Conservation (phyloP, 1,140 invertebrate species). For the Sinonovacula constricta region DNA sequence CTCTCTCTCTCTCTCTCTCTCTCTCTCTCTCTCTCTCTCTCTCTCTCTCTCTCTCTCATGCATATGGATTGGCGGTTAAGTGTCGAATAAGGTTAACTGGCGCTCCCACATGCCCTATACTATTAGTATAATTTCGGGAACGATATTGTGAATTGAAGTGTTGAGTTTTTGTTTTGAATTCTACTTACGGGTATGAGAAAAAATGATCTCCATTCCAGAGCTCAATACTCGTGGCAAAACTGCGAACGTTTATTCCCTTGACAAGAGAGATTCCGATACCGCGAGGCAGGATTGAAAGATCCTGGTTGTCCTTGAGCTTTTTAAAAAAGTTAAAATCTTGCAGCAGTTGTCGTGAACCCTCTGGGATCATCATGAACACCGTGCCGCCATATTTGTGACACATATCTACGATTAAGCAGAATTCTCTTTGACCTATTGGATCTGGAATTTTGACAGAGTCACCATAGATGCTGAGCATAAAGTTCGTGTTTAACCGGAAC, state of each 20-base stretch:
- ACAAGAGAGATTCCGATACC: slow-evolving; percentile 24
- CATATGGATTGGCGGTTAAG: no score
- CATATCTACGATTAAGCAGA: slow-evolving; percentile 27
- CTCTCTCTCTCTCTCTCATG: no score
- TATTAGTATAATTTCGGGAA: no score
- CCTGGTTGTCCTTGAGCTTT: not conserved
- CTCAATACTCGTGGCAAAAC: not conserved
- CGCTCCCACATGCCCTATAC: no score
- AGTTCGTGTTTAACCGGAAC: slow-evolving; percentile 10
- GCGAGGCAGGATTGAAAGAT: not conserved
- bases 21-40: no score
- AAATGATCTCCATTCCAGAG: slow-evolving; percentile 28
- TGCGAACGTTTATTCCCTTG: slow-evolving; percentile 8
- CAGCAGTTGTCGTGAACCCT: slow-evolving; percentile 2
- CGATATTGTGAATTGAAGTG: no score
- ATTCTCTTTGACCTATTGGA: not conserved
- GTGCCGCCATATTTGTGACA: slow-evolving; percentile 1
- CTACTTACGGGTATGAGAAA: slow-evolving; percentile 20
- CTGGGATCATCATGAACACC: slow-evolving; percentile 24
- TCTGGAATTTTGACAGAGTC: not conserved
- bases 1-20: no score
- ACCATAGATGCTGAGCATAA: not conserved
- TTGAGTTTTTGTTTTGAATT: no score
- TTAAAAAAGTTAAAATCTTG: slow-evolving; percentile 1
- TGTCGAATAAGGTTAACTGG: no score